Conservation (phyloP, 2,113 vertebrate genomes). For the Daboia siamensis region DNA sequence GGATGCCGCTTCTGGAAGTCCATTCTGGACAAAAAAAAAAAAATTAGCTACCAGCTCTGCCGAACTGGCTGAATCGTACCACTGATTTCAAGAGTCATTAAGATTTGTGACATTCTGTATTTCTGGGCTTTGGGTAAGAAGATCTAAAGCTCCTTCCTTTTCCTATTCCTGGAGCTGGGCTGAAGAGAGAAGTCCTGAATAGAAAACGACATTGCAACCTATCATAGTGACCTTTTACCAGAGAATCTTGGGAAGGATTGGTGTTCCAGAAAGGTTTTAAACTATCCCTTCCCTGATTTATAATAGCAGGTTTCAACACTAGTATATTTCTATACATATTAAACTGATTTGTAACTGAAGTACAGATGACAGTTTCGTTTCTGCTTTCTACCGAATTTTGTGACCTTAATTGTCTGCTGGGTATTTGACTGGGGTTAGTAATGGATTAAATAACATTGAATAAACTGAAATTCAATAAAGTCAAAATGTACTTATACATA, state of each 20-base stretch:
- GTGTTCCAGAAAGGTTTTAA: not conserved
- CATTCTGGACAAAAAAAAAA: too few relatives aligned
- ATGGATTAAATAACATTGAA: not conserved
- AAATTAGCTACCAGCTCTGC: too few relatives aligned
- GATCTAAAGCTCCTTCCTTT: not conserved
- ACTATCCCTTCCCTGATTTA: not conserved
- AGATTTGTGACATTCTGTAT: not conserved
- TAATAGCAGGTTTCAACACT: not conserved
- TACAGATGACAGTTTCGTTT: not conserved
- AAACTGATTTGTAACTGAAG: not conserved
- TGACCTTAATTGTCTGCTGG: not conserved
- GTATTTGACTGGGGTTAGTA: not conserved
- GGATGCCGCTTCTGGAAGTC: too few relatives aligned
- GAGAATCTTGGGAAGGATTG: not conserved
- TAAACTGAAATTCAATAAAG: not conserved
- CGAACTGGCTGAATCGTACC: too few relatives aligned
- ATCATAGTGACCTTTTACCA: not conserved
- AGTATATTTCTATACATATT: not conserved
- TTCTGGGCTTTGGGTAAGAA: not conserved
- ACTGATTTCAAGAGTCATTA: not conserved
- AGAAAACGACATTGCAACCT: not conserved
- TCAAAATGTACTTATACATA: not conserved
- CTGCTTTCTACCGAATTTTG: not conserved
- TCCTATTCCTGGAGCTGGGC: not conserved
- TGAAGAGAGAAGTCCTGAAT: not conserved